phyloP scores from a whole-genome alignment of 64 coral and sea anemone species.

The Dendronephthya gigantea region DNA sequence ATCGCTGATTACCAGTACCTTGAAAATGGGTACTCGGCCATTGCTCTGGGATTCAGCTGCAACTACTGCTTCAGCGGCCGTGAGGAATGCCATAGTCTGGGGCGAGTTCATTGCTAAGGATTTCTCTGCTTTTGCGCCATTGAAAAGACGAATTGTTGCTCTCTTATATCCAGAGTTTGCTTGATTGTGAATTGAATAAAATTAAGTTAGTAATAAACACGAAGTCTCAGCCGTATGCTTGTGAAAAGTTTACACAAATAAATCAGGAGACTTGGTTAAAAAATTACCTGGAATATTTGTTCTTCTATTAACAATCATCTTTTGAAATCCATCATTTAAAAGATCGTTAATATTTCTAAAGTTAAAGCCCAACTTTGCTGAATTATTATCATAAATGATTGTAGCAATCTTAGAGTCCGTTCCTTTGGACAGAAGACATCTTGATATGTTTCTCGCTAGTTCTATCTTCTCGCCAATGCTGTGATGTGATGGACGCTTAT shows the following conservation, averaged over 20 bases:
- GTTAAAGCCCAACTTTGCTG: background rate
- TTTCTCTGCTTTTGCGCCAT: background rate
- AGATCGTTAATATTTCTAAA: background rate
- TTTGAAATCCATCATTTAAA: background rate
- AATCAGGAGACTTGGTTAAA: background rate
- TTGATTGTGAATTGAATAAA: background rate
- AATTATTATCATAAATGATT: background rate
- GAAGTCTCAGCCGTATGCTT: too few relatives aligned
- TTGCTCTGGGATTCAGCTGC: background rate
- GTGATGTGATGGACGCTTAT: background rate
- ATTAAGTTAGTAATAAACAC: too few relatives aligned
- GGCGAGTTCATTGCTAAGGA: background rate
- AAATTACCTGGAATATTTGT: background rate
- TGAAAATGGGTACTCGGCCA: background rate
- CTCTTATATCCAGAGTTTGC: background rate
- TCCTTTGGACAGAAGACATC: background rate
- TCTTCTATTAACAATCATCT: background rate
- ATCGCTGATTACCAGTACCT: background rate
- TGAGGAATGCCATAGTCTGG: slow-evolving; percentile 2
- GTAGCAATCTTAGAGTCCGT: background rate
- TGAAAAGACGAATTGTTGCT: background rate
- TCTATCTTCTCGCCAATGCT: background rate
- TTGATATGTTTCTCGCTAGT: background rate
- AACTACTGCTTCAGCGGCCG: background rate
- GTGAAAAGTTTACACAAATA: background rate